Conservation (phyloP, 2,888 invertebrate genomes). For the Vanessa cardui region DNA sequence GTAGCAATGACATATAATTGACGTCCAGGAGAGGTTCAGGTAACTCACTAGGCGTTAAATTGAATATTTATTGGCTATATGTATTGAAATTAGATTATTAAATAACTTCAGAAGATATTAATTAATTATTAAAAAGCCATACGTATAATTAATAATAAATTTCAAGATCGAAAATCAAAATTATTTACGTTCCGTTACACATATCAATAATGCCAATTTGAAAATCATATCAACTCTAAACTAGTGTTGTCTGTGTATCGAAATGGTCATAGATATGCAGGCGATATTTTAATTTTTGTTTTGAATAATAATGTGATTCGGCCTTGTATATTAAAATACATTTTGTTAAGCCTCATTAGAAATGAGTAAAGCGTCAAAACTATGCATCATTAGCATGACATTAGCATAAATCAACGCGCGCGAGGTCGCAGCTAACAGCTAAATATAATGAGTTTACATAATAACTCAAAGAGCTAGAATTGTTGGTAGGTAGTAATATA, state of each 20-base stretch:
- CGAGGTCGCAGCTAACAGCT: conserved; percentile 31
- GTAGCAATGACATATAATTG: conserved; percentile 59
- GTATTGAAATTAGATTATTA: neutral
- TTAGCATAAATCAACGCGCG: conserved; percentile 37
- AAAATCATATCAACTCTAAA: neutral
- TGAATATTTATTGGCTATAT: conserved; percentile 39
- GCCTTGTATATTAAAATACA: conserved; percentile 27
- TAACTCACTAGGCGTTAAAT: conserved; percentile 61
- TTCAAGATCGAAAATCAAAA: too few relatives aligned
- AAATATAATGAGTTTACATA: conserved; percentile 31
- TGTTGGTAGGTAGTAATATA: conserved; percentile 5
- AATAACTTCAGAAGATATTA: neutral
- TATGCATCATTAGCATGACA: conserved; percentile 37
- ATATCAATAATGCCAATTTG: neutral
- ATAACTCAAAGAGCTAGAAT: conserved; percentile 18
- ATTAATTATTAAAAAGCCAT: neutral
- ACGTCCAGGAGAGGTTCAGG: conserved; percentile 33
- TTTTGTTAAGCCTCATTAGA: conserved; percentile 32
- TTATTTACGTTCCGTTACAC: too few relatives aligned
- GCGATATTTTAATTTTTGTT: conserved; percentile 1
- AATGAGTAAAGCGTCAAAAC: conserved; percentile 36
- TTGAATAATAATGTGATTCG: conserved; percentile 23
- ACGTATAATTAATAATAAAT: too few relatives aligned
- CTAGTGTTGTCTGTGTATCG: neutral
- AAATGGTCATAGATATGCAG: neutral